Conservation (phyloP, 2,113 vertebrate genomes). For the Hypomesus transpacificus region DNA sequence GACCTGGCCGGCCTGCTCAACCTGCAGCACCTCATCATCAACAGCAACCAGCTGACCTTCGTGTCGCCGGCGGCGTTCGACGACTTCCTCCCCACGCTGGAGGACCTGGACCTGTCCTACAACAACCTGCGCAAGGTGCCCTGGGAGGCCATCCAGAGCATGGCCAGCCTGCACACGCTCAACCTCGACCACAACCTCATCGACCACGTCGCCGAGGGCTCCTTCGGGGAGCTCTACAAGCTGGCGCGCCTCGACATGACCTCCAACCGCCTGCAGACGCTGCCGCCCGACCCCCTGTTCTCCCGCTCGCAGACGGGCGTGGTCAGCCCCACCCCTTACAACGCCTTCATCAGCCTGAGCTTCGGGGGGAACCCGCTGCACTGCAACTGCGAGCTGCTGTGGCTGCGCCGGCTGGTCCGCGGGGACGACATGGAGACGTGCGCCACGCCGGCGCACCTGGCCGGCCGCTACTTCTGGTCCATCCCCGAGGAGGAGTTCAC, state of each 20-base stretch:
- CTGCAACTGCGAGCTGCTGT: conserved; percentile 89
- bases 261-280: conserved; percentile 84
- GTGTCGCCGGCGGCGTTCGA: conserved; percentile 79
- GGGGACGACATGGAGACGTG: conserved; percentile 90
- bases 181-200: conserved; percentile 92
- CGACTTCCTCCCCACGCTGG: conserved; percentile 82
- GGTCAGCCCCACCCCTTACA: conserved; percentile 81
- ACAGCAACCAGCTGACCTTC: conserved; percentile 85
- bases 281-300: conserved; percentile 82
- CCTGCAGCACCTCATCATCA: conserved; percentile 87
- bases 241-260: conserved; percentile 90
- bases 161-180: conserved; percentile 85
- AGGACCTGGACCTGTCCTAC: conserved; percentile 89
- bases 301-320: conserved; percentile 79
- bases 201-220: conserved; percentile 80
- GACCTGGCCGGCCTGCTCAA: conserved; percentile 81
- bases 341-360: conserved; percentile 78
- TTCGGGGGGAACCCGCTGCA: conserved; percentile 90
- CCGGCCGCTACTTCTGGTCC: conserved; percentile 88
- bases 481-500: conserved; percentile 90
- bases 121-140: conserved; percentile 86
- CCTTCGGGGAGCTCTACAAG: conserved; percentile 84
- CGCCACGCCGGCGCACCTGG: conserved; percentile 79
- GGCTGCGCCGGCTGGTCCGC: conserved; percentile 80
- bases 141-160: conserved; percentile 86